phyloP scores from a whole-genome alignment of 2,113 vertebrate genomes.

The Heterochromis multidens region DNA sequence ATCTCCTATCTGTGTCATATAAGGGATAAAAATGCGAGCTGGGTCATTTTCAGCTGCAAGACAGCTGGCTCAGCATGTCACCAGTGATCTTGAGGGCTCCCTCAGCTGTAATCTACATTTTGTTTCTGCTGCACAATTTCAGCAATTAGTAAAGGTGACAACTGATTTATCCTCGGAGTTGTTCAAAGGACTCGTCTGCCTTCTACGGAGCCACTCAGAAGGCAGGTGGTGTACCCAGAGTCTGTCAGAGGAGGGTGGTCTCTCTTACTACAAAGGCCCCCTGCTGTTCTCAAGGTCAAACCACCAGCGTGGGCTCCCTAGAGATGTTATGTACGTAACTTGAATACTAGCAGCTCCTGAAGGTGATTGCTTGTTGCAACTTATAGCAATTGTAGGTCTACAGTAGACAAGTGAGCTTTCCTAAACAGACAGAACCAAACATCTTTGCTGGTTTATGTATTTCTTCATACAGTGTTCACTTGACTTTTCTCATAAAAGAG shows the following conservation, averaged over 20 bases:
- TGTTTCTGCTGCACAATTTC: background rate
- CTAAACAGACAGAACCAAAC: background rate
- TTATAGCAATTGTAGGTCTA: background rate
- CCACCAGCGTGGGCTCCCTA: background rate
- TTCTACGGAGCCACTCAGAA: background rate
- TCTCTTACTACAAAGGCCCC: background rate
- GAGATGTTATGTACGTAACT: background rate
- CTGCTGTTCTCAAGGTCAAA: slow-evolving; percentile 22
- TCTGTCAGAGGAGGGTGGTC: background rate
- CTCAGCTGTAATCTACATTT: background rate
- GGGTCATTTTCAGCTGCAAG: background rate
- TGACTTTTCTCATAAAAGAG: background rate
- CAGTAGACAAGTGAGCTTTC: background rate
- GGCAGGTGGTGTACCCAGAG: background rate
- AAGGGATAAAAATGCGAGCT: background rate
- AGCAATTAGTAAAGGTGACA: background rate
- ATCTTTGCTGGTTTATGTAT: background rate
- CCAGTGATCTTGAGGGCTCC: background rate
- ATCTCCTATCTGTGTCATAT: background rate
- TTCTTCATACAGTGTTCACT: background rate
- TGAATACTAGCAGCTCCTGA: background rate
- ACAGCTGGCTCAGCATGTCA: background rate
- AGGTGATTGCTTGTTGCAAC: background rate
- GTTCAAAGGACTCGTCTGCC: slow-evolving; percentile 1
- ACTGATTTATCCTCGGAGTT: background rate